Evolutionary conservation across 2,797 vertebrate genomes (phyloP).

Genomic region (Gadopsis bispinosus): DNA sequence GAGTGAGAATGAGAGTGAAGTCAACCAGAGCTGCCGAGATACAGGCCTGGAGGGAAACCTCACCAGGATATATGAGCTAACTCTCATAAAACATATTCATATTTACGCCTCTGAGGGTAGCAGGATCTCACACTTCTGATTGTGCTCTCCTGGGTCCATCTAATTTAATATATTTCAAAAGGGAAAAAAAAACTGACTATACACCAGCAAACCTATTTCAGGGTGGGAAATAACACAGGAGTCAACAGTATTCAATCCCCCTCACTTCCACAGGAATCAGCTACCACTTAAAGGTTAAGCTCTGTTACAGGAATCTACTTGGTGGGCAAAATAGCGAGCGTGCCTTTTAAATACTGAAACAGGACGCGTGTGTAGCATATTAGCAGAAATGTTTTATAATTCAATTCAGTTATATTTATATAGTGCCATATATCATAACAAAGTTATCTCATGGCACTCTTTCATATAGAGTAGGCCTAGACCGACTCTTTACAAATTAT

Average conservation of each 20-base stretch:
- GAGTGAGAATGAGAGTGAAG: constrained; percentile 40
- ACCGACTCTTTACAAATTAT: too few species aligned
- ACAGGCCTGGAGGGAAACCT: constrained; percentile 46
- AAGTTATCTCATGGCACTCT: too few species aligned
- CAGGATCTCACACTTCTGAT: constrained; percentile 53
- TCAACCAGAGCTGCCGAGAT: constrained; percentile 33
- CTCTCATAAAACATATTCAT: constrained; percentile 42
- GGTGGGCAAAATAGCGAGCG: background rate
- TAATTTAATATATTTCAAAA: constrained; percentile 55
- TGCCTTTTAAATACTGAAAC: background rate
- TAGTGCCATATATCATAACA: too few species aligned
- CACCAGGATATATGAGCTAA: constrained; percentile 32
- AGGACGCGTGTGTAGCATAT: background rate
- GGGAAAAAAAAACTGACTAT: constrained; percentile 36
- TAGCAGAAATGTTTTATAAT: background rate
- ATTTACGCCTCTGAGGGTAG: constrained; percentile 43
- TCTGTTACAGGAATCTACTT: constrained; percentile 21
- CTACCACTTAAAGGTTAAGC: constrained; percentile 22
- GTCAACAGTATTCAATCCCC: constrained; percentile 33
- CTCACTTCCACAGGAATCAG: constrained; percentile 14
- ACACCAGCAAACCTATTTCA: constrained; percentile 20
- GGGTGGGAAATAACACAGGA: constrained; percentile 32
- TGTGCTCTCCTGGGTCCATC: constrained; percentile 52
- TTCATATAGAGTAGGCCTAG: too few species aligned
- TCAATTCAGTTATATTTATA: too few species aligned